Conservation (phyloP, 2,797 vertebrate species). For the Argya squamiceps region DNA sequence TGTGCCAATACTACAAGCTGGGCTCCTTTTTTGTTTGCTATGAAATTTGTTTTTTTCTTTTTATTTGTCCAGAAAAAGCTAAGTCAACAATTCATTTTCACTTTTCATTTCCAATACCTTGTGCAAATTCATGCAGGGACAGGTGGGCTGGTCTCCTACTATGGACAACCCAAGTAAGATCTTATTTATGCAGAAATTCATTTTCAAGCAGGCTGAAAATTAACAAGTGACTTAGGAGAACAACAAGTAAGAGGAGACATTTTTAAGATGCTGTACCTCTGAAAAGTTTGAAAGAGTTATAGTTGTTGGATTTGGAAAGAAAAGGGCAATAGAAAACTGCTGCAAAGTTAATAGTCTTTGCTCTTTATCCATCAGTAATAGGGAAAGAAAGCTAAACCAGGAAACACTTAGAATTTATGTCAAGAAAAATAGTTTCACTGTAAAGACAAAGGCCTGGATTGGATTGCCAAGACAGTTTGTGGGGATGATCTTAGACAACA, state of each 20-base stretch:
- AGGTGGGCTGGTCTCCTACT: not conserved
- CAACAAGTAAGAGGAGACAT: not conserved
- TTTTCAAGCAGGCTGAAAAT: not conserved
- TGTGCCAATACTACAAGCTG: not conserved
- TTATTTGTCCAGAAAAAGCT: not conserved
- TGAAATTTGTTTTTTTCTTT: not conserved
- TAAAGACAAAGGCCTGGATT: not conserved
- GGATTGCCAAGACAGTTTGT: not conserved
- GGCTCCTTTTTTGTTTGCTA: not conserved
- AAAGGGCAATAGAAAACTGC: fast-evolving
- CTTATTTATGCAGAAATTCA: not conserved
- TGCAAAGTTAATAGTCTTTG: not conserved
- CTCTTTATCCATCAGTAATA: not conserved
- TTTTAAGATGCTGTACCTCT: not conserved
- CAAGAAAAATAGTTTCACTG: not conserved
- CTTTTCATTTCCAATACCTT: not conserved
- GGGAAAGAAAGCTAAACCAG: not conserved
- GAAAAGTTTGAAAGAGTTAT: not conserved
- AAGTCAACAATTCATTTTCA: not conserved
- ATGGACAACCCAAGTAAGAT: not conserved
- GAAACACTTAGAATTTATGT: not conserved
- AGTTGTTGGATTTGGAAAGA: not conserved
- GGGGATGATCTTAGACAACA: not conserved
- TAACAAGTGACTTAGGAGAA: not conserved
- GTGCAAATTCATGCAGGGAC: not conserved